phyloP scores from a whole-genome alignment of 2,797 vertebrate species.

The Macropodus opercularis region DNA sequence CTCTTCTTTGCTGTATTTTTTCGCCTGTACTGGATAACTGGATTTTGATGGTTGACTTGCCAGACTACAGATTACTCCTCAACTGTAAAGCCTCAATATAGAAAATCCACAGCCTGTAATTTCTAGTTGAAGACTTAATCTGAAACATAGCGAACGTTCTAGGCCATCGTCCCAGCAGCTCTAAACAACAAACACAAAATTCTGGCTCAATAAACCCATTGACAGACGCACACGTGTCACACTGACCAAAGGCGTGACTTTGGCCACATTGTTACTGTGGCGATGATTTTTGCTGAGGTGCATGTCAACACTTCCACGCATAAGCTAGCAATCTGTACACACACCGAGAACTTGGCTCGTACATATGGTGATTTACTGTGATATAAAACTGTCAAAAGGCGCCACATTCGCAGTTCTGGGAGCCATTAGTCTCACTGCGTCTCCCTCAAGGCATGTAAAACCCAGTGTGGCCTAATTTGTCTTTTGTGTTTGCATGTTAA shows the following conservation, averaged over 20 bases:
- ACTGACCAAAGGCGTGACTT: conserved; percentile 13
- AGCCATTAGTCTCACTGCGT: conserved; percentile 44
- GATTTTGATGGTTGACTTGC: conserved; percentile 57
- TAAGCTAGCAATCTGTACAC: conserved; percentile 50
- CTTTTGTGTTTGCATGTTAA: conserved; percentile 45
- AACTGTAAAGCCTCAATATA: conserved; percentile 58
- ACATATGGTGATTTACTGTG: conserved; percentile 47
- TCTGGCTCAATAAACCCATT: conserved; percentile 29
- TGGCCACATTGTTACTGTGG: conserved; percentile 18
- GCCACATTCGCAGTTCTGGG: conserved; percentile 63
- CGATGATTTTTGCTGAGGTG: conserved; percentile 49
- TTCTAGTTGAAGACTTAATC: conserved; percentile 64
- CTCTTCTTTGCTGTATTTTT: conserved; percentile 29
- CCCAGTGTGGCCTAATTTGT: conserved; percentile 47
- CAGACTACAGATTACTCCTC: conserved; percentile 69
- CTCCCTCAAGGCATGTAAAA: conserved; percentile 38
- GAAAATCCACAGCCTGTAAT: conserved; percentile 67
- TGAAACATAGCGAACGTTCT: conserved; percentile 67
- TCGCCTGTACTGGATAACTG: conserved; percentile 44
- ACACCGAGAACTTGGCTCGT: conserved; percentile 44
- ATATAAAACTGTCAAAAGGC: conserved; percentile 68
- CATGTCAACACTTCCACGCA: conserved; percentile 44
- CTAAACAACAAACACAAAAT: conserved; percentile 42
- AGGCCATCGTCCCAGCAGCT: conserved; percentile 44
- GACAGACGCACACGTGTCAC: conserved; percentile 18